These are phyloP conservation scores for Pteropus alecto DNA, from an alignment of 2,113 vertebrate genomes.

Conservation along the genomic window DNA sequence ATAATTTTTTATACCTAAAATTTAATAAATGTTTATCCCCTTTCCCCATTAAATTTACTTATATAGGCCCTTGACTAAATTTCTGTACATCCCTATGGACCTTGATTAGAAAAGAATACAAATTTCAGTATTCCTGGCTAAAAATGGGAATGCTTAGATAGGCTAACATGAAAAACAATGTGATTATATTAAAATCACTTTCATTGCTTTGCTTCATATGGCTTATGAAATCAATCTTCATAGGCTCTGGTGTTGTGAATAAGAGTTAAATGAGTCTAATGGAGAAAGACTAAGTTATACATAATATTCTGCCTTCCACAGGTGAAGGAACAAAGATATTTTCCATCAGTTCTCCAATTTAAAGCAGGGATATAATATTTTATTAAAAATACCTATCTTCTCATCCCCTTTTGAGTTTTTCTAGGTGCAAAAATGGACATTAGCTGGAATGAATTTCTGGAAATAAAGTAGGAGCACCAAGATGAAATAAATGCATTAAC, in stretches of 20 bases:
- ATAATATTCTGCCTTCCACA: background rate
- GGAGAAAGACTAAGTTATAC: background rate
- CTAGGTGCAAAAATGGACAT: background rate
- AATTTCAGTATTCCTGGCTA: background rate
- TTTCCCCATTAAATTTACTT: background rate
- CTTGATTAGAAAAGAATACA: background rate
- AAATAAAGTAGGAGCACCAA: background rate
- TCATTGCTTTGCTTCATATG: background rate
- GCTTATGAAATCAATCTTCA: background rate
- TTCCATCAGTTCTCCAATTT: background rate
- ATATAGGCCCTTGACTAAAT: background rate
- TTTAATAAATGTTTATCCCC: background rate
- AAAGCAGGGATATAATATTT: background rate
- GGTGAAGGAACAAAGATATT: background rate
- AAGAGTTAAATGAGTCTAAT: background rate
- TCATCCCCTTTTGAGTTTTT: background rate
- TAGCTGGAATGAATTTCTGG: background rate
- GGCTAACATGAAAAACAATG: background rate
- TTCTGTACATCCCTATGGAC: background rate
- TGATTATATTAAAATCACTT: background rate
- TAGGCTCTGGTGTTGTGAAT: background rate
- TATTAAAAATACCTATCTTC: background rate
- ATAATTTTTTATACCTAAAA: conserved; percentile 16
- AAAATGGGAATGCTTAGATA: background rate
- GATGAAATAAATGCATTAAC: conserved; percentile 20